Base-by-base conservation (phyloP, 1,140 invertebrate genomes). In the Aphelenchoides avenae region DNA sequence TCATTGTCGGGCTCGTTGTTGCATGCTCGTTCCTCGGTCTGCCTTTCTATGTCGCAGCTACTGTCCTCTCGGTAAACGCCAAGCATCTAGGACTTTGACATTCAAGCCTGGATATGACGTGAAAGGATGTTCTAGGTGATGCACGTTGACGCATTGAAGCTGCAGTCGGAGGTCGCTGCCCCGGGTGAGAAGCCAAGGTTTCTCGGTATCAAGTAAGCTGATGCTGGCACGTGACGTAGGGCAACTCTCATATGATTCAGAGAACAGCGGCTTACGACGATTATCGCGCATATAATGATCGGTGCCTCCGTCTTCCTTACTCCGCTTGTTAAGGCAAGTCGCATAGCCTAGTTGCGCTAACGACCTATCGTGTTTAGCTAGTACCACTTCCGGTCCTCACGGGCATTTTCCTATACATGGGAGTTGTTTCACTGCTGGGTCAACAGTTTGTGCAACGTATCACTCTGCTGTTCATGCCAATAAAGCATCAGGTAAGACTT, bases 401-500 rank as follows among this genome's bases (percentile, higher is more conserved):
- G 55, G 78, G 78, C 2, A 70, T 79, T 13, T 79, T 79, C 52
- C 63, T 79, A 9, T 79, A 77, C 43, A 79, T 79, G 72, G 78
- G 78, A 3, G 64, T 78, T 7, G 58, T 70, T 1, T 76, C 77
- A n/a, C 56, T 80, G 2, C 53, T 68, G 29, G 77, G 77, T 22
- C 66, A 79, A 52, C 78, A 95, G 79, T 90, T 96, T 78, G 91
- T 95, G 72, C 89, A 95, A 74, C 85, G 93, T 55, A 87, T 96
- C 29, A 78, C 91, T 26, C 90, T 97, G 34, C 86, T 96, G 81
- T 87, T 97, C 55, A 97, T 96, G 91, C 92, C 93, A 7, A 86
- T 87, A 57, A 98, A 98, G 77, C 94, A 97, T 47, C 66, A 67
- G 7, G 54, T 57, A 9, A 37, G 37, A n/a, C n/a, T n/a, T 40